A percentile compares a stretch with the other conserved stretches of the same genome.
Conservation (phyloP, 2,888 invertebrate species). For the Cryptus viduatorius region DNA sequence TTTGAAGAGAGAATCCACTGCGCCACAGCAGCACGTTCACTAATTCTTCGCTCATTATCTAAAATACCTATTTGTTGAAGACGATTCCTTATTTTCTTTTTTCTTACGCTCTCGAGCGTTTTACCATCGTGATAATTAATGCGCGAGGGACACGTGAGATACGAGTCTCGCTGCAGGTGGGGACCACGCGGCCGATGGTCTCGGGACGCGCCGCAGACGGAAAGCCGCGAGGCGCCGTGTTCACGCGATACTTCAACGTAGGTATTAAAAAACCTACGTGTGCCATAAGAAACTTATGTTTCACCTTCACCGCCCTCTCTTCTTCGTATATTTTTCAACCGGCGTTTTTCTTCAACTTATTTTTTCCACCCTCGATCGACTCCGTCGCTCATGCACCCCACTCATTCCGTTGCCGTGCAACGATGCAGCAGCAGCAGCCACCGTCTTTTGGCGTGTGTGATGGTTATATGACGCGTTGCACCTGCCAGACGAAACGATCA, state of each 20-base stretch:
- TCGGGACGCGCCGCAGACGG: conserved; percentile 53
- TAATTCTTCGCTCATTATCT: conserved; percentile 62
- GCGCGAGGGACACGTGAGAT: conserved; percentile 67
- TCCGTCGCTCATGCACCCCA: conserved; percentile 43
- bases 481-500: conserved; percentile 73
- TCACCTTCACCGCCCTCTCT: conserved; percentile 54
- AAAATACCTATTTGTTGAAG: conserved; percentile 56
- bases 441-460: conserved; percentile 63
- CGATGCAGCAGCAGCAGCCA: conserved; percentile 46
- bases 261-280: conserved; percentile 57
- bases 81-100: conserved; percentile 25
- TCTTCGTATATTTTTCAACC: conserved; percentile 2
- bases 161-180: conserved; percentile 76
- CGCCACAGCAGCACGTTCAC: conserved; percentile 21
- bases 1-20: conserved; percentile 15
- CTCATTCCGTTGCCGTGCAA: conserved; percentile 14
- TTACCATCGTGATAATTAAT: conserved; percentile 60
- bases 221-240: conserved; percentile 57
- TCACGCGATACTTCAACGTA: conserved; percentile 52
- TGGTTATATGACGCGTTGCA: conserved; percentile 74
- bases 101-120: conserved; percentile 35
- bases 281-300: conserved; percentile 51
- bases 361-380: conserved; percentile 63
- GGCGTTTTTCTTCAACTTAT: conserved; percentile 25
- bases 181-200: conserved; percentile 44